Conservation (phyloP, 2,888 invertebrate species). For the Chouioia cunea region DNA sequence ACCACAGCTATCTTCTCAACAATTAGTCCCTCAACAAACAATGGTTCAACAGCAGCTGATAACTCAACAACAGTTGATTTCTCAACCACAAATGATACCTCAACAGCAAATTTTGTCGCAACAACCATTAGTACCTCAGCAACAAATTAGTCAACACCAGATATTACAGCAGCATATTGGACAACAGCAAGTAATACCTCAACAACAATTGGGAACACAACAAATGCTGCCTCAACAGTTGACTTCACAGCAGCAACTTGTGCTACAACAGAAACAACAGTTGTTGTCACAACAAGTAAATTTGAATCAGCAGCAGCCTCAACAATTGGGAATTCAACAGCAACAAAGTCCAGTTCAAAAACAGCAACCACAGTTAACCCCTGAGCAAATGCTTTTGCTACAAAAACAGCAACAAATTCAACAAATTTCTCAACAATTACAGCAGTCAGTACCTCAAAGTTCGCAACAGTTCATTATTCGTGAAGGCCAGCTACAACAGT, state of each 20-base stretch:
- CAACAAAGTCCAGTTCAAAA: constrained; percentile 71
- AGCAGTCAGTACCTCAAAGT: constrained; percentile 64
- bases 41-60: constrained; percentile 59
- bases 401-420: constrained; percentile 72
- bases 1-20: constrained; percentile 65
- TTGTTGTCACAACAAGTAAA: constrained; percentile 52
- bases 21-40: constrained; percentile 54
- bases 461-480: constrained; percentile 67
- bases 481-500: constrained; percentile 65
- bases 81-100: constrained; percentile 51
- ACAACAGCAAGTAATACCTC: constrained; percentile 48
- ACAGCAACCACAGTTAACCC: constrained; percentile 66
- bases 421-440: constrained; percentile 69
- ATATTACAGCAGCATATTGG: constrained; percentile 48
- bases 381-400: constrained; percentile 70
- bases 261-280: constrained; percentile 51
- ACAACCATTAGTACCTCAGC: constrained; percentile 49
- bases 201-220: constrained; percentile 53
- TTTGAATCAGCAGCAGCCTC: constrained; percentile 50
- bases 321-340: constrained; percentile 60
- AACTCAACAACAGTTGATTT: constrained; percentile 48
- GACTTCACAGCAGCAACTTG: constrained; percentile 53
- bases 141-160: constrained; percentile 56
- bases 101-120: constrained; percentile 57
- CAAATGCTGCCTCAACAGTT: constrained; percentile 49